phyloP scores from a whole-genome alignment of 2,797 vertebrate species.

The Lacerta viridis region DNA sequence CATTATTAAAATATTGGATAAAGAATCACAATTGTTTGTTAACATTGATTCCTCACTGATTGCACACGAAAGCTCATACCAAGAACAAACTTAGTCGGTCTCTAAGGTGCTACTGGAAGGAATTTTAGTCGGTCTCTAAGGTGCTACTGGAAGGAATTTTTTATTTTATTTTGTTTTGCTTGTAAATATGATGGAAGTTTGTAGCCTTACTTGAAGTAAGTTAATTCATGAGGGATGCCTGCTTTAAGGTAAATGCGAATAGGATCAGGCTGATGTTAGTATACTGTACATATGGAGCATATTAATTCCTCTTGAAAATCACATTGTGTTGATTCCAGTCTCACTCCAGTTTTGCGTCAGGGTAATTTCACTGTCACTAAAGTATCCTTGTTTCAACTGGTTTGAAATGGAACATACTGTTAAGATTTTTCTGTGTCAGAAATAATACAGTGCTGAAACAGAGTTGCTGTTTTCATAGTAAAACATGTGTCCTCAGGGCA shows the following conservation, averaged over 20 bases:
- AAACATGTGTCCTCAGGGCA: background rate
- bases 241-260: background rate
- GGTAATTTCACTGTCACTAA: slow-evolving; percentile 1
- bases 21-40: too few species aligned
- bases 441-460: background rate
- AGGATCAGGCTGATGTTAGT: background rate
- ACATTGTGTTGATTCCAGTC: background rate
- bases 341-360: background rate
- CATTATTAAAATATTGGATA: too few species aligned
- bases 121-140: too few species aligned
- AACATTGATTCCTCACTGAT: too few species aligned
- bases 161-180: background rate
- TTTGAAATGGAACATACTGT: background rate
- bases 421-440: background rate
- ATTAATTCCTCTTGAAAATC: background rate
- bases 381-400: background rate
- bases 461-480: background rate
- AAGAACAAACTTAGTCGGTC: too few species aligned
- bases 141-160: too few species aligned
- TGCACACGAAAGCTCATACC: too few species aligned
- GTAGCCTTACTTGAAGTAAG: background rate
- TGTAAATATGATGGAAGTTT: background rate
- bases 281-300: background rate
- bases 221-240: background rate
- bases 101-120: too few species aligned